Evolutionary conservation across 2,888 invertebrate species (phyloP), one percentile per base, ranked within the genome.

Genomic region (Tachina grossa): DNA sequence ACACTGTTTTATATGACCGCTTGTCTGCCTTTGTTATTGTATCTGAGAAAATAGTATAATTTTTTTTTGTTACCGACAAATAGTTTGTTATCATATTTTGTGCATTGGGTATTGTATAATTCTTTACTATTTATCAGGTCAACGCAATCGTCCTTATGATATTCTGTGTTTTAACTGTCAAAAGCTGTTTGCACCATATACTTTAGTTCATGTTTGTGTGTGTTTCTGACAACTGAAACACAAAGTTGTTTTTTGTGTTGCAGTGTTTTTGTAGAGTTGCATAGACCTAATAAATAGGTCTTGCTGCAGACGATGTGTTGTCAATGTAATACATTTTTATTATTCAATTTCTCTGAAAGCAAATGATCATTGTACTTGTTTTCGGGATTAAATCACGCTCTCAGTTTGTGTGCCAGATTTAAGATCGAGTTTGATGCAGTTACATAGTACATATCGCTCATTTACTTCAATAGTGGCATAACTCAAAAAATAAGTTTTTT

Each of bases 281-380:
- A n/a, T n/a, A n/a, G n/a, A n/a, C n/a, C n/a, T n/a, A n/a, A n/a
- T n/a, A n/a, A n/a, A n/a, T n/a, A n/a, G n/a, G n/a, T n/a, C n/a
- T n/a, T n/a, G n/a, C n/a, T 68, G 31, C 41, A 61, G 31, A 74
- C 75, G 55, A 63, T 39, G 22, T 39, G 55, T n/a, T 69, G 63
- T 31, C 74, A 81, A 72, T 77, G 66, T 74, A 63, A 59, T 75
- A 69, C 47, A 45, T 66, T 47, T 71, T 47, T 80, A 65, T 77
- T 75, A 31, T 31, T 31, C 31, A 72, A 51, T 84, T 84, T 76
- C 71, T 65, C 19, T 55, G 49, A 69, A 72, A 63, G 39, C 49
- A 69, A 51, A 31, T 72, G 59, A 66, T 16, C 59, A 80, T 66
- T 76, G 72, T 84, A 63, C 65, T 68, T 11, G 57, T 49, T 19